These are phyloP conservation scores for Sminthurinus aureus DNA, from an alignment of 2,888 invertebrate species.

Conservation along the genomic window DNA sequence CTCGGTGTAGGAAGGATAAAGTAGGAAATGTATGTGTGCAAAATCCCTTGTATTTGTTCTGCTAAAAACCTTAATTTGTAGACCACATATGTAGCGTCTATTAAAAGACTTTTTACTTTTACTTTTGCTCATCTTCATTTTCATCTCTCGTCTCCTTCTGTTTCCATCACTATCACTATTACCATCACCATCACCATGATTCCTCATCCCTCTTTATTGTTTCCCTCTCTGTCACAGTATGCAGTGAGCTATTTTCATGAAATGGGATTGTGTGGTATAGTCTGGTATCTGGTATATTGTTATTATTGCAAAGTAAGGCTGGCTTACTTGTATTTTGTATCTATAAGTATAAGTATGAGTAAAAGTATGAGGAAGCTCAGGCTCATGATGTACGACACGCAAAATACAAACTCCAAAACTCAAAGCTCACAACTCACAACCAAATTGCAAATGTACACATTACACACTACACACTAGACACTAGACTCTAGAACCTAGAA, in stretches of 20 bases:
- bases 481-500: background rate
- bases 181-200: background rate
- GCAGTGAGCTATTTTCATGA: too few species aligned
- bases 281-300: too few species aligned
- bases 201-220: slow-evolving; percentile 1
- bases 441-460: background rate
- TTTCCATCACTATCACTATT: background rate
- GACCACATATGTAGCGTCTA: slow-evolving; percentile 29
- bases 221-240: background rate
- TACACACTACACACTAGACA: background rate
- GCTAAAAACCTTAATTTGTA: slow-evolving; percentile 27
- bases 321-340: background rate
- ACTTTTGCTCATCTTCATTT: slow-evolving; percentile 22
- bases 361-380: background rate
- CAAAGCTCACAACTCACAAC: background rate
- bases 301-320: too few species aligned
- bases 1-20: too few species aligned
- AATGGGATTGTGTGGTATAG: too few species aligned
- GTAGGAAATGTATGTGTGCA: background rate
- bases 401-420: background rate
- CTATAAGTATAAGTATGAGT: too few species aligned
- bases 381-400: background rate
- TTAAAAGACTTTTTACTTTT: slow-evolving; percentile 26
- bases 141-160: background rate
- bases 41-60: slow-evolving; percentile 9